phyloP scores from a whole-genome alignment of 2,888 invertebrate species.

The Drepanosiphum platanoidis region DNA sequence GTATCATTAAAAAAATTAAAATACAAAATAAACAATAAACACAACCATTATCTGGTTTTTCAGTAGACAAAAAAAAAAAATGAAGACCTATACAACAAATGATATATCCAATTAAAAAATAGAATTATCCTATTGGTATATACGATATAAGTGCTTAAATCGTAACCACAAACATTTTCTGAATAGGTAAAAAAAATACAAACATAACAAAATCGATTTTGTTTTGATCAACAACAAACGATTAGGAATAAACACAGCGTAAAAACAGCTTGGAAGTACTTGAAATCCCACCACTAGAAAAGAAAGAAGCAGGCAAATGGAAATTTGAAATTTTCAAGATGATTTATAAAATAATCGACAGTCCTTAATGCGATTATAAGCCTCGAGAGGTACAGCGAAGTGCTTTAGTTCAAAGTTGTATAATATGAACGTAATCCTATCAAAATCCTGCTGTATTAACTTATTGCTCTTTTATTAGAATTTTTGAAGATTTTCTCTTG shows the following conservation, averaged over 20 bases:
- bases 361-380: conserved; percentile 34
- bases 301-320: not conserved
- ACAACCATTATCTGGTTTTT: not conserved
- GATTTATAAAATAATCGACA: conserved; percentile 30
- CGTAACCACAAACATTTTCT: not conserved
- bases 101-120: not conserved
- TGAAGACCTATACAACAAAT: too few relatives aligned
- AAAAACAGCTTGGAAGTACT: not conserved
- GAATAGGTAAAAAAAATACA: not conserved
- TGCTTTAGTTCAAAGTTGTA: conserved; percentile 27
- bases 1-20: not conserved
- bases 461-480: conserved; percentile 1
- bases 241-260: not conserved
- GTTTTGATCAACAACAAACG: not conserved
- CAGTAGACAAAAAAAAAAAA: too few relatives aligned
- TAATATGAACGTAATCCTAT: conserved; percentile 36
- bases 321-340: conserved; percentile 12
- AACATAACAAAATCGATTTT: not conserved
- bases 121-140: not conserved
- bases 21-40: not conserved
- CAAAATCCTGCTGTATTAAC: conserved; percentile 19
- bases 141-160: not conserved
- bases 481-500: not conserved
- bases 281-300: not conserved
- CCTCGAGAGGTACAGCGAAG: conserved; percentile 3